Base-by-base conservation (phyloP, 2,113 vertebrate species). In the Uria lomvia region DNA sequence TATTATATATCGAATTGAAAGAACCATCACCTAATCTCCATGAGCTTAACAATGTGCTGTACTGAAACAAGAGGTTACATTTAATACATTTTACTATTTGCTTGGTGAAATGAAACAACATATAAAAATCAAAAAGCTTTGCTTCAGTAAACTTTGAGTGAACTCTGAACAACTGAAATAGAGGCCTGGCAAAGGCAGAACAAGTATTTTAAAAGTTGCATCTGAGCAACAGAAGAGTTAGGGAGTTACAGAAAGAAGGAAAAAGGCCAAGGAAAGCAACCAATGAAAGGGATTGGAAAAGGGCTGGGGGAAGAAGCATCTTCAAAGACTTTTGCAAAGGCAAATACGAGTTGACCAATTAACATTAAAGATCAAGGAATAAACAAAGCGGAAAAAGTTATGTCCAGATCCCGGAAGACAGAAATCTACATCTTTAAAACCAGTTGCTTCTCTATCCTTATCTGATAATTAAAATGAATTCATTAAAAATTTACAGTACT, bases 381-480 rank as follows among this genome's bases (percentile, higher is more conserved):
- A 77, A 91, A 90, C 38, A 59, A 75, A 59, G 43, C 12, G 47
- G 59, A 27, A 73, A 65, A 65, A 89, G 19, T 47, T 55, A 40
- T 11, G 27, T 40, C 68, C 45, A 60, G 67, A 42, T 26, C 47
- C 30, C 2, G 10, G 71, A 85, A 90, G 52, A 92, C 3, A 6
- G 56, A 62, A 86, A 85, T 66, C 19, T 9, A 6, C 30, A 30
- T 58, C 36, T 73, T 42, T 74, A 49, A 81, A 94, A 15, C 26
- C 29, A 38, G 50, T 53, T 77, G 53, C 56, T 45, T 94, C 74
- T 56, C 26, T 60, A 26, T 49, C 74, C 13, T 91, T 32, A 58
- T 42, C 58, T 50, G 62, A 88, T 90, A 95, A 94, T 89, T 77
- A 90, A 91, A 74, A 60, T 78, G 11, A 81, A 96, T 74, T 90